Percentiles rank a stretch among this genome's conserved stretches.
These are phyloP conservation scores for Nasua narica DNA, from an alignment of 2,797 vertebrate species.

Conservation along the genomic window DNA sequence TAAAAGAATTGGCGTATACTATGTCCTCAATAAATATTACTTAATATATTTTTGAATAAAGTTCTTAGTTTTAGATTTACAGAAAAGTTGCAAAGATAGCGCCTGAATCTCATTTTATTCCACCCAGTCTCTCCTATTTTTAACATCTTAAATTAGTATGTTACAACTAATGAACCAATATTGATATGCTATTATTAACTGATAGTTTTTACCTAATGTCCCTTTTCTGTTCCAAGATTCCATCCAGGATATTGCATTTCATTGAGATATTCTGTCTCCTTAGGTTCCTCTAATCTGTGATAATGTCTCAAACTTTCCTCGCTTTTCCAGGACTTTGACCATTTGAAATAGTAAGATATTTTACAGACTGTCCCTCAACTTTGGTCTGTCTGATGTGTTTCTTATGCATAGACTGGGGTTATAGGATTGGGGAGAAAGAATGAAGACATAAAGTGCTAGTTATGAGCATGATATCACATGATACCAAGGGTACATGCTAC, in stretches of 20 bases:
- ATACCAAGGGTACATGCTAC: neutral
- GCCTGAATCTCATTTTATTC: neutral
- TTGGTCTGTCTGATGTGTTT: neutral
- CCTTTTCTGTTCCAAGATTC: neutral
- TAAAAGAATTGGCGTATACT: neutral
- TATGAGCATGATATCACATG: neutral
- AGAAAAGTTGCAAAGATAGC: neutral
- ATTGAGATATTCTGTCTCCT: neutral
- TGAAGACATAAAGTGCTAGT: neutral
- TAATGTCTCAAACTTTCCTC: neutral
- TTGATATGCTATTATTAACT: neutral
- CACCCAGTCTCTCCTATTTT: neutral
- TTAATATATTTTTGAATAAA: neutral
- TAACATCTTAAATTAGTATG: neutral
- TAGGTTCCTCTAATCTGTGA: neutral
- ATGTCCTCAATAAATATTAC: neutral
- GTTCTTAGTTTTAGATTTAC: neutral
- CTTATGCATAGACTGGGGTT: neutral
- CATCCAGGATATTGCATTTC: neutral
- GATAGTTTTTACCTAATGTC: neutral
- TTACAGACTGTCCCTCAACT: neutral
- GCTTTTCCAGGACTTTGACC: neutral
- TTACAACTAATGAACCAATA: neutral
- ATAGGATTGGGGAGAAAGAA: neutral
- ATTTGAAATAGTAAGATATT: neutral